These are phyloP conservation scores for Psettodes erumei DNA, from an alignment of 2,113 vertebrate genomes.

Conservation along the genomic window DNA sequence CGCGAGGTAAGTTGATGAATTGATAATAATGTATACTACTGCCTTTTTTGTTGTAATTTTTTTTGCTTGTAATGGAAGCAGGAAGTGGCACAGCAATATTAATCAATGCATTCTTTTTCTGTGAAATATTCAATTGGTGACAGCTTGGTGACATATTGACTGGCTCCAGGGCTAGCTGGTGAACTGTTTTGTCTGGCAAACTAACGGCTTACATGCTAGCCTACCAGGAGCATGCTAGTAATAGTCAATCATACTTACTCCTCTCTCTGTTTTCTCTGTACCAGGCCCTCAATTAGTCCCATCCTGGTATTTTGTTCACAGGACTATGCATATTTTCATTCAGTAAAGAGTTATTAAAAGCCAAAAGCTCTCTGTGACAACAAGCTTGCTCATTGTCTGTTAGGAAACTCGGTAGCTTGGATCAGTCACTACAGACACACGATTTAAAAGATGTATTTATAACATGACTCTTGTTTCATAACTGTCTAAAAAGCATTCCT, in stretches of 20 bases:
- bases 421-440: not conserved
- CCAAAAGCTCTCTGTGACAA: not conserved
- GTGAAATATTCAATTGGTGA: not conserved
- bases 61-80: not conserved
- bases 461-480: too few species aligned
- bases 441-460: not conserved
- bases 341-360: not conserved
- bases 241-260: not conserved
- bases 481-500: too few species aligned
- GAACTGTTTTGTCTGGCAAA: not conserved
- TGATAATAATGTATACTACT: not conserved
- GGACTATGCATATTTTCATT: not conserved
- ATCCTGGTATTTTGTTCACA: not conserved
- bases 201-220: not conserved
- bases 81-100: not conserved
- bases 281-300: not conserved
- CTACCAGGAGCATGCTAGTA: not conserved
- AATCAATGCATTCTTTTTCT: not conserved
- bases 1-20: constrained; percentile 35
- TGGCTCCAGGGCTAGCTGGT: not conserved
- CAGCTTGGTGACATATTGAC: not conserved
- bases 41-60: not conserved
- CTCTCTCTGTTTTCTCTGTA: not conserved
- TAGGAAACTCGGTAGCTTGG: not conserved
- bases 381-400: not conserved